Evolutionary conservation across 2,113 vertebrate genomes (phyloP).

Genomic region (Ovis canadensis): DNA sequence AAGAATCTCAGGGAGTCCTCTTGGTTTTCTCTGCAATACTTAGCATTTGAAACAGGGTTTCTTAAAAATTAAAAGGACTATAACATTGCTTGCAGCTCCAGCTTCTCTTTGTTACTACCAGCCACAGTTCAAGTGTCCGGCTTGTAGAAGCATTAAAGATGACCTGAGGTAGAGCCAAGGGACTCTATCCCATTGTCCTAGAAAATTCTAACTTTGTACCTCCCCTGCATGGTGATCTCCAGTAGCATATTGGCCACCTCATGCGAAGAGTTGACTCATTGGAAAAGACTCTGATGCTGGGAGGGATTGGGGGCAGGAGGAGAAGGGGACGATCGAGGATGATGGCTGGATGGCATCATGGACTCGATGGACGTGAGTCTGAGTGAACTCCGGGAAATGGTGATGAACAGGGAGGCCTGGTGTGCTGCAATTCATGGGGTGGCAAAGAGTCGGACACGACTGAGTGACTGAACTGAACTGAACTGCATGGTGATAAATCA

Average conservation of each 20-base stretch:
- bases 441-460: too few relatives aligned
- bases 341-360: too few relatives aligned
- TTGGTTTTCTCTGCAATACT: constrained; percentile 3
- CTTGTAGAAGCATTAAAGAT: background rate
- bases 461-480: too few relatives aligned
- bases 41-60: background rate
- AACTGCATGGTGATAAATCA: background rate
- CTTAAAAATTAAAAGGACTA: background rate
- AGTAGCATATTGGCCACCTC: too few relatives aligned
- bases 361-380: too few relatives aligned
- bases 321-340: too few relatives aligned
- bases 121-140: background rate
- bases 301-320: too few relatives aligned
- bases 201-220: background rate
- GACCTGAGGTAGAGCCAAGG: background rate
- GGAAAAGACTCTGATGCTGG: too few relatives aligned
- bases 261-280: too few relatives aligned
- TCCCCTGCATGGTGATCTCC: background rate
- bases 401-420: too few relatives aligned
- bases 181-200: background rate
- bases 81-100: background rate
- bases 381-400: too few relatives aligned
- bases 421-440: too few relatives aligned
- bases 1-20: background rate
- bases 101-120: background rate